Conservation (phyloP, 2,888 invertebrate genomes). For the Willowsia nigromaculata region DNA sequence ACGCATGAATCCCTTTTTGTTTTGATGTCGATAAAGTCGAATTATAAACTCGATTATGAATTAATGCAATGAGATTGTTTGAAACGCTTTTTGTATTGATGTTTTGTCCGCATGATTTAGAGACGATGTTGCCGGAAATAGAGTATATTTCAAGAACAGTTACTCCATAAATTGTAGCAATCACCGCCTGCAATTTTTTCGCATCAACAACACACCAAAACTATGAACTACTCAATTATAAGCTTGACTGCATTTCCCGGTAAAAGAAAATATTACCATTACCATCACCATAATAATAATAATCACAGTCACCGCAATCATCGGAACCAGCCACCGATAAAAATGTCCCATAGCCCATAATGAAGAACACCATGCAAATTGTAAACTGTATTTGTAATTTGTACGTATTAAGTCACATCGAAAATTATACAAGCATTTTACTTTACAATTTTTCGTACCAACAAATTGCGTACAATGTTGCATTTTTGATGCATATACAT, state of each 20-base stretch:
- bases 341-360: slow-evolving; percentile 26
- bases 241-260: slow-evolving; percentile 37
- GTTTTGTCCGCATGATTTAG: not conserved
- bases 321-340: slow-evolving; percentile 11
- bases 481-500: too few relatives aligned
- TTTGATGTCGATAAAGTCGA: too few relatives aligned
- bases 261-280: not conserved
- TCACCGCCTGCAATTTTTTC: not conserved
- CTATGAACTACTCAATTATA: not conserved
- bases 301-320: slow-evolving; percentile 1
- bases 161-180: slow-evolving; percentile 41
- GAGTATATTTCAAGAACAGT: slow-evolving; percentile 11
- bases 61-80: too few relatives aligned
- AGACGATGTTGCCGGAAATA: slow-evolving; percentile 54
- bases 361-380: not conserved
- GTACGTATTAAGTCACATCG: not conserved
- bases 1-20: too few relatives aligned
- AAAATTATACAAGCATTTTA: not conserved
- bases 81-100: too few relatives aligned
- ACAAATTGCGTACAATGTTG: not conserved
- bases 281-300: not conserved
- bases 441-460: not conserved
- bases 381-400: not conserved
- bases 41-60: too few relatives aligned
- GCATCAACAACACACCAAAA: not conserved